Evolutionary conservation across 2,113 vertebrate genomes (phyloP).

Genomic region (Perccottus glenii): DNA sequence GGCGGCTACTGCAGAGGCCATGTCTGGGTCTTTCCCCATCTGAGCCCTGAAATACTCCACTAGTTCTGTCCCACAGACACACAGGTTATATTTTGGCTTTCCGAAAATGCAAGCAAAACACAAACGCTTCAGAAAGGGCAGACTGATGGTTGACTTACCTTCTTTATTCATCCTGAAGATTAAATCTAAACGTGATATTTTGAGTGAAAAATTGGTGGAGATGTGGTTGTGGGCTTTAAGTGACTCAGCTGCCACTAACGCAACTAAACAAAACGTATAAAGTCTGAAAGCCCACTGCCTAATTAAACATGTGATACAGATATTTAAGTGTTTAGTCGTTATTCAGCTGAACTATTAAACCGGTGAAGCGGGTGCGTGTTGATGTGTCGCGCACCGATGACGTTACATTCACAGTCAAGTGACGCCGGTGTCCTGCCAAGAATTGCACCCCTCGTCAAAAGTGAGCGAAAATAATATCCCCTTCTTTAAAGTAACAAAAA

Average conservation of each 20-base stretch:
- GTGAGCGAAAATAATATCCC: no score
- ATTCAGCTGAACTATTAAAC: no score
- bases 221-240: background rate
- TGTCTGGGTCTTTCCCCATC: slow-evolving; percentile 86
- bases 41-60: slow-evolving; percentile 90
- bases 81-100: background rate
- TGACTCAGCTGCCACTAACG: no score
- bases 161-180: slow-evolving; percentile 68
- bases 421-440: background rate
- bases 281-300: no score
- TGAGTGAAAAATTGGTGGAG: background rate
- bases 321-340: no score
- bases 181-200: background rate
- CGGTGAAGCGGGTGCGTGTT: background rate
- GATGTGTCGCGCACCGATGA: slow-evolving; percentile 59
- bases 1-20: slow-evolving; percentile 93
- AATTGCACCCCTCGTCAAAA: no score
- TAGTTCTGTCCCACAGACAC: slow-evolving; percentile 78
- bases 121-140: background rate
- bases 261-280: no score
- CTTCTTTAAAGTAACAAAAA: no score
- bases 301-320: no score
- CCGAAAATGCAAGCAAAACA: accelerated
- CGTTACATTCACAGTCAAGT: slow-evolving; percentile 1
- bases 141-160: slow-evolving; percentile 53